Evolutionary conservation across 2,797 vertebrate genomes (phyloP).

Genomic region (Bradypus variegatus): DNA sequence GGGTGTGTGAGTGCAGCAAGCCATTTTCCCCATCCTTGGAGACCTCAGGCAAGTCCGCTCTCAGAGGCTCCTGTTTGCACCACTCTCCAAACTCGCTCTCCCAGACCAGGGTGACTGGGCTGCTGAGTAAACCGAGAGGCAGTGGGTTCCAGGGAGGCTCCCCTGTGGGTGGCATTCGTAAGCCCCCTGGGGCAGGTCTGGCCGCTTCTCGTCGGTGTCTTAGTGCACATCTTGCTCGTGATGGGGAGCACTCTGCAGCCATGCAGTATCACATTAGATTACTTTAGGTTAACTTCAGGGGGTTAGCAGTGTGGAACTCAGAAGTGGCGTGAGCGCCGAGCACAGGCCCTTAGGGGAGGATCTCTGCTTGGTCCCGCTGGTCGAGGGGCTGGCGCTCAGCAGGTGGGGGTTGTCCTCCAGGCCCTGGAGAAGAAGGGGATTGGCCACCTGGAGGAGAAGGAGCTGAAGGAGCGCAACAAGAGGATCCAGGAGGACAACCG

Average conservation of each 20-base stretch:
- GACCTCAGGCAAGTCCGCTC: accelerated
- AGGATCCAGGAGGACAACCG: constrained; percentile 96
- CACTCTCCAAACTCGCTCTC: too few relatives aligned
- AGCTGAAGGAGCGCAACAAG: constrained; percentile 96
- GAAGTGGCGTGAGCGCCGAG: neutral
- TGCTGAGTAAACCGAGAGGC: too few relatives aligned
- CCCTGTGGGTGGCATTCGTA: accelerated
- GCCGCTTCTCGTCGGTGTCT: neutral
- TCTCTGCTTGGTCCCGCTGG: neutral
- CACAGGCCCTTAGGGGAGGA: too few relatives aligned
- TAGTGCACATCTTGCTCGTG: accelerated
- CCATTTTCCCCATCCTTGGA: accelerated
- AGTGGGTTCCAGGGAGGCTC: too few relatives aligned
- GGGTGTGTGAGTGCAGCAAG: accelerated
- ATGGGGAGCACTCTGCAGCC: neutral
- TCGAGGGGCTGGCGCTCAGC: neutral
- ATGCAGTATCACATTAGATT: neutral
- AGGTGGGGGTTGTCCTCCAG: constrained; percentile 62
- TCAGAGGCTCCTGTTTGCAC: neutral
- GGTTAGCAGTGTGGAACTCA: too few relatives aligned
- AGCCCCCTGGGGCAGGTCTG: neutral
- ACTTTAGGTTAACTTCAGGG: too few relatives aligned
- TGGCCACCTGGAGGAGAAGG: constrained; percentile 92
- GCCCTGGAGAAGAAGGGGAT: constrained; percentile 95
- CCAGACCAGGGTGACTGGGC: too few relatives aligned